Evolutionary conservation across 2,113 vertebrate genomes (phyloP).

Genomic region (Potamarius usumacintae): DNA sequence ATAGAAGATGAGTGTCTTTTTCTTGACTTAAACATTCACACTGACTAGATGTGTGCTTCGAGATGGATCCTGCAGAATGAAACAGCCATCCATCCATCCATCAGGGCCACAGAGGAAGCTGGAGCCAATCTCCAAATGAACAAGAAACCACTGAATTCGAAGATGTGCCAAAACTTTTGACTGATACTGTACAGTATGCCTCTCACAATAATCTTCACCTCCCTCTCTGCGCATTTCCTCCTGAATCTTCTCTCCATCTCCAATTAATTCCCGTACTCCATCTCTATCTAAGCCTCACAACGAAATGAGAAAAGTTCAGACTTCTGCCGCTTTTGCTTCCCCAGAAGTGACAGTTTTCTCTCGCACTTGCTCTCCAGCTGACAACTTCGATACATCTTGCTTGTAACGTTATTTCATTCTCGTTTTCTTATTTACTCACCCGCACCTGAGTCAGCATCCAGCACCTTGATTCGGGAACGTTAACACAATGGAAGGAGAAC

Average conservation of each 20-base stretch:
- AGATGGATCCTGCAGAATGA: neutral
- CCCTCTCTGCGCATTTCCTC: neutral
- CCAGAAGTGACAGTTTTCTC: neutral
- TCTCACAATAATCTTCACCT: neutral
- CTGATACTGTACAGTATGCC: too few relatives aligned
- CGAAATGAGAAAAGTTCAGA: neutral
- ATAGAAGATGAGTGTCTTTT: neutral
- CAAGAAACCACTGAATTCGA: too few relatives aligned
- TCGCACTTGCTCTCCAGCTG: neutral
- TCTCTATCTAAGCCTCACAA: neutral
- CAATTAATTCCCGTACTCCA: neutral
- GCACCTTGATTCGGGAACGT: neutral
- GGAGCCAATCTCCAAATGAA: too few relatives aligned
- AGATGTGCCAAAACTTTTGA: too few relatives aligned
- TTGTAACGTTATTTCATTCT: neutral
- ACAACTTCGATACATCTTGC: neutral
- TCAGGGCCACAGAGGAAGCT: too few relatives aligned
- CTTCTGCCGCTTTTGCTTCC: neutral
- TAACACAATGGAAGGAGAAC: neutral
- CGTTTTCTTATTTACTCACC: neutral
- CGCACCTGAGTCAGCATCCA: constrained; percentile 1
- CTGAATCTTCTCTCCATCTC: neutral
- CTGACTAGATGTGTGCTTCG: neutral
- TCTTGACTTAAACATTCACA: neutral
- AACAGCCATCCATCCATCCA: neutral